These are phyloP conservation scores for Anarsia innoxiella DNA, from an alignment of 2,888 invertebrate species.

Conservation along the genomic window DNA sequence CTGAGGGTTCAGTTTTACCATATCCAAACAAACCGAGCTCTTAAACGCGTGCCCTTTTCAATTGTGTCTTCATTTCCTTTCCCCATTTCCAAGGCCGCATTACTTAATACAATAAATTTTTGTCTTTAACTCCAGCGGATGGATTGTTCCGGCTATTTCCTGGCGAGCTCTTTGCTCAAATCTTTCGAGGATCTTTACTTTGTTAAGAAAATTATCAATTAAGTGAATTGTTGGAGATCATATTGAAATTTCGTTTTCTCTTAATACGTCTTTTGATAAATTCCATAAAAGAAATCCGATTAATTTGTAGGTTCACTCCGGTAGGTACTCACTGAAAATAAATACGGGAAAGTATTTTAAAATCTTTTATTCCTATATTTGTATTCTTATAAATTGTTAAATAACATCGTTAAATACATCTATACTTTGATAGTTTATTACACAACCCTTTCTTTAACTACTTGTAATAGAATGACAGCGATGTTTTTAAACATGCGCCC, in stretches of 20 bases:
- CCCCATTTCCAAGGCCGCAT: conserved; percentile 35
- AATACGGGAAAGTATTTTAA: background rate
- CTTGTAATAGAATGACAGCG: conserved; percentile 39
- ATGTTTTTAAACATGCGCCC: conserved; percentile 27
- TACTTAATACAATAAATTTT: conserved; percentile 51
- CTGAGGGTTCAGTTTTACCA: too few species aligned
- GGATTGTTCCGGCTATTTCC: conserved; percentile 27
- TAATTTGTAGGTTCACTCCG: too few species aligned
- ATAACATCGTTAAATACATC: conserved; percentile 59
- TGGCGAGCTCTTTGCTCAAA: conserved; percentile 28
- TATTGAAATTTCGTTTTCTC: too few species aligned
- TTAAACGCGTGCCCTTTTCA: too few species aligned
- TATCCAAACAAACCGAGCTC: too few species aligned
- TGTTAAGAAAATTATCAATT: too few species aligned
- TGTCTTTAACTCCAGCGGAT: conserved; percentile 28
- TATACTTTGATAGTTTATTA: conserved; percentile 66
- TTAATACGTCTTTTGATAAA: too few species aligned
- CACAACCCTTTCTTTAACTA: conserved; percentile 69
- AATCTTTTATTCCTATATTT: conserved; percentile 43
- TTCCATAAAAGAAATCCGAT: too few species aligned
- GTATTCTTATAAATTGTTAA: conserved; percentile 60
- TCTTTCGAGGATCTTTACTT: too few species aligned
- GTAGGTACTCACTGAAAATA: too few species aligned
- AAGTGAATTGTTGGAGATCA: too few species aligned
- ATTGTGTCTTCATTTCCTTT: conserved; percentile 35